A percentile compares a stretch with the other conserved stretches of the same genome.
phyloP scores from a whole-genome alignment of 2,888 invertebrate species.

The Baccha elongata region DNA sequence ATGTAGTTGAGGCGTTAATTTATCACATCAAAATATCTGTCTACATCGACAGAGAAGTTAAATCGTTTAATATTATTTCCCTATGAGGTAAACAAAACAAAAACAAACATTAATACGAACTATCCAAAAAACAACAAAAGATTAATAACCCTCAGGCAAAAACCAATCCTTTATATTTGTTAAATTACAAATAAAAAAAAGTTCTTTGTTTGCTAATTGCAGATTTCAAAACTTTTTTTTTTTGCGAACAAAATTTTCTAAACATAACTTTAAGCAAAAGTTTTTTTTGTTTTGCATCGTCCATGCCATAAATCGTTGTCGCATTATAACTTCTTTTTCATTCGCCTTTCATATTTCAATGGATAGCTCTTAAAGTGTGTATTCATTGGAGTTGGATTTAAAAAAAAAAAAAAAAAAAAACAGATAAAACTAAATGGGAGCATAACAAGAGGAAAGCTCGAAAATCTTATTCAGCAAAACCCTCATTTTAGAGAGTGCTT shows the following conservation, averaged over 20 bases:
- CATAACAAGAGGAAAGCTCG: background rate
- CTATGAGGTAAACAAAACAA: no score
- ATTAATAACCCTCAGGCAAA: background rate
- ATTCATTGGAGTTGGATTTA: conserved; percentile 55
- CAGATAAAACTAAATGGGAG: conserved; percentile 1
- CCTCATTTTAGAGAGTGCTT: conserved; percentile 2
- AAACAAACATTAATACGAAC: no score
- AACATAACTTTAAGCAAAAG: conserved; percentile 65
- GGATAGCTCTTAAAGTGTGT: conserved; percentile 40
- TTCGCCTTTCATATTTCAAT: conserved; percentile 32
- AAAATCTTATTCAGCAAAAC: conserved; percentile 59
- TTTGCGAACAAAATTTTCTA: conserved; percentile 16
- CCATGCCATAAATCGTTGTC: conserved; percentile 47
- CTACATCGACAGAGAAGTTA: no score
- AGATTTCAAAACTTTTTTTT: conserved; percentile 31
- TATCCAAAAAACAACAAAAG: background rate
- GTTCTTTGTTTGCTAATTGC: conserved; percentile 40
- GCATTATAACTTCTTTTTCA: conserved; percentile 53
- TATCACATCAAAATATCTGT: no score
- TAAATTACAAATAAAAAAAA: conserved; percentile 34
- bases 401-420: background rate
- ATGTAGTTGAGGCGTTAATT: no score
- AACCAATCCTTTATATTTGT: background rate
- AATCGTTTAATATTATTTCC: no score
- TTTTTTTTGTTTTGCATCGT: conserved; percentile 31